Percentiles rank a stretch among this genome's conserved stretches.
Conservation (phyloP, 2,888 invertebrate genomes). For the Tipula vernalis region DNA sequence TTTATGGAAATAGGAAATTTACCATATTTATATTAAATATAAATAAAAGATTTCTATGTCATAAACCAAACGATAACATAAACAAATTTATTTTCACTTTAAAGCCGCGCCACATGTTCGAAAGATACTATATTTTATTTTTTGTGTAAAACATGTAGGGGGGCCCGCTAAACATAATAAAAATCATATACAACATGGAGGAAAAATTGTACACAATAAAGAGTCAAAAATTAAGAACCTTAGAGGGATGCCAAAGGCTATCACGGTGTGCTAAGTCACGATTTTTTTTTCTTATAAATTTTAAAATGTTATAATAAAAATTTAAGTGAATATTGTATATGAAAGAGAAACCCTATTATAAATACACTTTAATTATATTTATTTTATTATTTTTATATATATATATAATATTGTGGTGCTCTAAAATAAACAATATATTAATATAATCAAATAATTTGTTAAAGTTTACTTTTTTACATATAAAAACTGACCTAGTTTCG, state of each 20-base stretch:
- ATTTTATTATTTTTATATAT: background rate
- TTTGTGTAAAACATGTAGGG: background rate
- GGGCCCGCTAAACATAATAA: background rate
- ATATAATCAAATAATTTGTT: background rate
- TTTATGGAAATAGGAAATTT: background rate
- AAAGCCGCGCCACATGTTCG: background rate
- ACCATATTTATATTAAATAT: background rate
- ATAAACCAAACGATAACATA: background rate
- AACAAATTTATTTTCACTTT: background rate
- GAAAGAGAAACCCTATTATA: background rate
- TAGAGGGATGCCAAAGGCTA: constrained; percentile 8
- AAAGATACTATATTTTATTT: background rate
- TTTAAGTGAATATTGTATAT: background rate
- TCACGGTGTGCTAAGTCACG: constrained; percentile 9
- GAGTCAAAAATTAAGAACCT: background rate
- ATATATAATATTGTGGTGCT: background rate
- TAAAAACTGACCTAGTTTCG: background rate
- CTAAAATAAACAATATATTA: background rate
- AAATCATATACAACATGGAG: background rate
- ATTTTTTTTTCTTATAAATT: background rate
- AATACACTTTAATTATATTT: background rate
- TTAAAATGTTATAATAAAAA: background rate
- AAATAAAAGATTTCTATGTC: background rate
- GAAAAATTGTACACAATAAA: background rate
- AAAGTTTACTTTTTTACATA: background rate